Evolutionary conservation across 2,113 vertebrate genomes (phyloP).

Genomic region (Spizaetus ornatus): DNA sequence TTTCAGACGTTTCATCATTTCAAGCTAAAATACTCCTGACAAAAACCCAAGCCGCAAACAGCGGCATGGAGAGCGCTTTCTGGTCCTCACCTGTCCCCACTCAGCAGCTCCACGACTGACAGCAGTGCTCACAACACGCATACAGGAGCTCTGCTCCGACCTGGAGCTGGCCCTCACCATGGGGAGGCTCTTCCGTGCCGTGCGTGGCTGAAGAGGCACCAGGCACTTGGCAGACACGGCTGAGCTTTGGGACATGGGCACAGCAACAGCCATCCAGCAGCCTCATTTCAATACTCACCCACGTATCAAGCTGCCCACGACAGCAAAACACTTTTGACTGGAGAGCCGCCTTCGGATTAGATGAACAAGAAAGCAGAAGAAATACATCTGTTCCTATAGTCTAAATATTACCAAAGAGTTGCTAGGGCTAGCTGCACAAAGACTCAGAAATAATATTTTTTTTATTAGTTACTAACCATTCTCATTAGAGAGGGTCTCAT

Average conservation of each 20-base stretch:
- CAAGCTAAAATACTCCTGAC: background rate
- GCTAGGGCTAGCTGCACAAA: background rate
- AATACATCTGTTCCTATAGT: background rate
- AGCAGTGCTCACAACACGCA: rapidly evolving
- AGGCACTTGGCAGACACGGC: background rate
- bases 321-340: background rate
- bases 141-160: rapidly evolving
- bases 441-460: background rate
- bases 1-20: background rate
- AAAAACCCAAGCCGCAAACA: background rate
- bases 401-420: background rate
- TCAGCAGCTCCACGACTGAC: background rate
- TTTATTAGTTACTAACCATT: background rate
- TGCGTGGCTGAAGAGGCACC: background rate
- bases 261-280: background rate
- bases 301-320: rapidly evolving
- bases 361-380: background rate
- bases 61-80: background rate
- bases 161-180: rapidly evolving
- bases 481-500: background rate
- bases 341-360: background rate
- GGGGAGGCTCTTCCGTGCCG: rapidly evolving
- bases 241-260: background rate
- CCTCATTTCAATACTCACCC: background rate
- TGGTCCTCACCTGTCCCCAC: background rate